These are phyloP conservation scores for Synergus itoensis DNA, from an alignment of 2,888 invertebrate species.

Conservation along the genomic window DNA sequence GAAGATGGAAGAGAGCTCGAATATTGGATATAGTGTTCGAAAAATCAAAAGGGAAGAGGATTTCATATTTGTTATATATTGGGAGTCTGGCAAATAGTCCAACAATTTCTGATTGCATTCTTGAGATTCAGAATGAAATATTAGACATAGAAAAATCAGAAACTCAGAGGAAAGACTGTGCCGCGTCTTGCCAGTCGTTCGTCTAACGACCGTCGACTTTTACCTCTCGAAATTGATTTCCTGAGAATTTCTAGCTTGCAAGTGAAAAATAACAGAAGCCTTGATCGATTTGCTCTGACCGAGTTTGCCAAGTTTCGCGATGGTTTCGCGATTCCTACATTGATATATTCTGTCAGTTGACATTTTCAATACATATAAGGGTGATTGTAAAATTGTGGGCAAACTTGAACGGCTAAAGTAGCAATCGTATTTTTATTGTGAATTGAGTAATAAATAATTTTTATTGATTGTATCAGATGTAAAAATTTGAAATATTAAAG, in stretches of 20 bases:
- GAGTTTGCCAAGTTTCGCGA: constrained; percentile 23
- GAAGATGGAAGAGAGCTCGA: constrained; percentile 12
- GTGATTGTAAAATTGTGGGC: no score
- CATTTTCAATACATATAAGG: background rate
- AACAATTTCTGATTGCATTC: background rate
- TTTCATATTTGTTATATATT: constrained; percentile 4
- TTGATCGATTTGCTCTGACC: constrained; percentile 18
- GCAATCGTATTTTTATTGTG: no score
- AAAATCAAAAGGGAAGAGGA: background rate
- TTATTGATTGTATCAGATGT: no score
- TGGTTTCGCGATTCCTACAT: constrained; percentile 11
- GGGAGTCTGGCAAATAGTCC: background rate
- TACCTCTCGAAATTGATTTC: constrained; percentile 25
- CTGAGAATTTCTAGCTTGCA: background rate
- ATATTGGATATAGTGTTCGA: background rate
- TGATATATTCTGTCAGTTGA: constrained; percentile 5
- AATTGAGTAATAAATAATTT: no score
- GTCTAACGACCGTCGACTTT: constrained; percentile 16
- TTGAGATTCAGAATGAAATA: constrained; percentile 2
- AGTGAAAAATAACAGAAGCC: constrained; percentile 32
- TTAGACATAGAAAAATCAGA: constrained; percentile 3
- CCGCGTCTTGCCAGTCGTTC: constrained; percentile 1
- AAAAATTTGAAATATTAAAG: no score
- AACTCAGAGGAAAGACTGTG: background rate
- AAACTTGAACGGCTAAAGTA: no score